Evolutionary conservation across 1,140 invertebrate species (phyloP), one percentile per base, ranked within the genome.

Genomic region (Saccostrea cuccullata): DNA sequence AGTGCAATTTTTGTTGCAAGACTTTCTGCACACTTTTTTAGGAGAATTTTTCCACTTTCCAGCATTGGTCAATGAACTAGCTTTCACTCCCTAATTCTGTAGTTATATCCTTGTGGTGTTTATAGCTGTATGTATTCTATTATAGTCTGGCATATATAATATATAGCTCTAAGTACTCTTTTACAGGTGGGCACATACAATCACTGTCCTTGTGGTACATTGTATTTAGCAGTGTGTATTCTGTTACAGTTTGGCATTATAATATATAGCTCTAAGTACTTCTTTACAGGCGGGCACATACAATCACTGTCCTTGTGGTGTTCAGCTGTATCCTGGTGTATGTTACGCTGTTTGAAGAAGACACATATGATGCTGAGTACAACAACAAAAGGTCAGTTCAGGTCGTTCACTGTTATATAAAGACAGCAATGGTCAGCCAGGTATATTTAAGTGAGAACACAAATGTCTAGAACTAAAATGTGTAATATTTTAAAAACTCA

Each of bases 121-220:
- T 88, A 94, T 36, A 36, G 94, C 84, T 91, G 92, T 87, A 94
- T 94, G 30, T 36, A 36, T 36, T 36, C 30, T 36, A 36, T 2
- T 36, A 36, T 36, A 36, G 30, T 36, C 30, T 36, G 30, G 30
- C 30, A 36, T 36, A 36, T 36, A 36, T 36, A 36, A 36, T 36
- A 36, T 36, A 70, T n/a, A 23, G 5, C 20, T 70, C 5, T 23
- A n/a, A 30, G 1, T 73, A 8, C 26, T 15, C 8, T 8, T 40
- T 77, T 94, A 55, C 91, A 96, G 96, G 96, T 91, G 95, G 88
- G 95, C 96, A 47, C 96, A 96, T 91, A 96, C 96, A n/a, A 91
- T 96, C 13, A 95, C 95, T 11, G 95, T 95, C 9, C 91, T 96
- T 17, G 93, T 95, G 77, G 89, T 96, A n/a, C n/a, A n/a, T n/a